Percentiles rank a stretch among this genome's conserved stretches.
These are phyloP conservation scores for Apocrypta bakeri DNA, from an alignment of 1,140 invertebrate species.

Conservation along the genomic window DNA sequence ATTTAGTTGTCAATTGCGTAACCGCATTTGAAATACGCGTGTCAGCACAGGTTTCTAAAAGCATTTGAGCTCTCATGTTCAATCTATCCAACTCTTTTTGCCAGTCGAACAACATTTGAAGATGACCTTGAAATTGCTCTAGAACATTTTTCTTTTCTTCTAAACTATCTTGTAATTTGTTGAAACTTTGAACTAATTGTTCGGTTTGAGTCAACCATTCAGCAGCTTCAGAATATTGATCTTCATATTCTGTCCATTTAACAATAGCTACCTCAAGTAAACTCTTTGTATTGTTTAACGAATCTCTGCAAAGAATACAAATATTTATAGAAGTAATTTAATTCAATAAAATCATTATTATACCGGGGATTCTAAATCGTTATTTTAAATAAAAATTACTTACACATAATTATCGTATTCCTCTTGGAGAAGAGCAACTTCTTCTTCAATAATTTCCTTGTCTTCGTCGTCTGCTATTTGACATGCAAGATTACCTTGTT, in stretches of 20 bases:
- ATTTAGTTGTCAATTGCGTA: conserved; percentile 94
- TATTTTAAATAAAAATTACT: conserved; percentile 63
- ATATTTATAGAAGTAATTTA: conserved; percentile 25
- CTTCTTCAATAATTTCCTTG: conserved; percentile 92
- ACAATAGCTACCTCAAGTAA: conserved; percentile 92
- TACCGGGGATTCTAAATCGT: not conserved
- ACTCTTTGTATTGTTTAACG: conserved; percentile 85
- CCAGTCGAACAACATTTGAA: conserved; percentile 95
- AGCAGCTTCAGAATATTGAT: conserved; percentile 91
- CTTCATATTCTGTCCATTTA: conserved; percentile 96
- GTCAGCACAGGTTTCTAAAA: conserved; percentile 94
- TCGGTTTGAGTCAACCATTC: conserved; percentile 94
- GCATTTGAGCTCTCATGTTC: conserved; percentile 92
- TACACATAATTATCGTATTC: conserved; percentile 89
- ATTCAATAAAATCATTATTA: conserved; percentile 41
- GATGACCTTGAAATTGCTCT: conserved; percentile 91
- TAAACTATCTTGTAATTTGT: conserved; percentile 92
- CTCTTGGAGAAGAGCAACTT: conserved; percentile 90
- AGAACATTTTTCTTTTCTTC: conserved; percentile 91
- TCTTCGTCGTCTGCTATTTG: conserved; percentile 89
- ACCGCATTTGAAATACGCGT: conserved; percentile 95
- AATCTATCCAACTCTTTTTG: conserved; percentile 92
- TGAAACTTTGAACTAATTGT: conserved; percentile 89
- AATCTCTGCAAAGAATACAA: conserved; percentile 75
- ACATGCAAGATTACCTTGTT: conserved; percentile 88